Percentiles rank a stretch among this genome's conserved stretches.
Evolutionary conservation across 2,113 vertebrate genomes (phyloP).

Genomic region (Sphyrna mokarran): DNA sequence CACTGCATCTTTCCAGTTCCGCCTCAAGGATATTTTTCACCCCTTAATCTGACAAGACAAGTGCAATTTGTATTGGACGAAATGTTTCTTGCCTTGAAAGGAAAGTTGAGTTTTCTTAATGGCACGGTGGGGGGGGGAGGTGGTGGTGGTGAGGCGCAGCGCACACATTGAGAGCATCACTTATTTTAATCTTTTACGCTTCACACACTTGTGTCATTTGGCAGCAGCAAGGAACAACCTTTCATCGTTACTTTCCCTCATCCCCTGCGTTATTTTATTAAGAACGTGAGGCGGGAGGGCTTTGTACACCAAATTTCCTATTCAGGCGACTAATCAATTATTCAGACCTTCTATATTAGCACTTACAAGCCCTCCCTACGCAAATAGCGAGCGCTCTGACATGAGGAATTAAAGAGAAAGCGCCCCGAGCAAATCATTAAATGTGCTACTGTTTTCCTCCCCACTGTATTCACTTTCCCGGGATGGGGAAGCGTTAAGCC

Average conservation of each 20-base stretch:
- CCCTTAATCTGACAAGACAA: not conserved
- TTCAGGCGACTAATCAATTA: constrained; percentile 13
- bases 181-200: not conserved
- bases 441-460: not conserved
- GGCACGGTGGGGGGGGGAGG: too few species aligned
- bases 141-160: too few species aligned
- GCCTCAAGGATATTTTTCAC: not conserved
- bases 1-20: not conserved
- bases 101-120: not conserved
- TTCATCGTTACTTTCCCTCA: not conserved
- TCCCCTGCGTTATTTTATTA: not conserved
- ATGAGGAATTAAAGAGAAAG: not conserved
- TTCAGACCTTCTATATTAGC: constrained; percentile 5
- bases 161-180: not conserved
- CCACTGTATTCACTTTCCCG: not conserved
- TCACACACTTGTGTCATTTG: not conserved
- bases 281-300: not conserved
- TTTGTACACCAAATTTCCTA: not conserved
- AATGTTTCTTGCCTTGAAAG: not conserved
- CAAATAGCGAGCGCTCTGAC: not conserved
- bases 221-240: not conserved
- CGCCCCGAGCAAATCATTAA: not conserved
- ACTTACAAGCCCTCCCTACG: not conserved
- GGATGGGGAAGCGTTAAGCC: not conserved
- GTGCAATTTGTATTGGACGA: not conserved